These are phyloP conservation scores for Arctopsyche grandis DNA, from an alignment of 1,140 invertebrate genomes.

Conservation along the genomic window DNA sequence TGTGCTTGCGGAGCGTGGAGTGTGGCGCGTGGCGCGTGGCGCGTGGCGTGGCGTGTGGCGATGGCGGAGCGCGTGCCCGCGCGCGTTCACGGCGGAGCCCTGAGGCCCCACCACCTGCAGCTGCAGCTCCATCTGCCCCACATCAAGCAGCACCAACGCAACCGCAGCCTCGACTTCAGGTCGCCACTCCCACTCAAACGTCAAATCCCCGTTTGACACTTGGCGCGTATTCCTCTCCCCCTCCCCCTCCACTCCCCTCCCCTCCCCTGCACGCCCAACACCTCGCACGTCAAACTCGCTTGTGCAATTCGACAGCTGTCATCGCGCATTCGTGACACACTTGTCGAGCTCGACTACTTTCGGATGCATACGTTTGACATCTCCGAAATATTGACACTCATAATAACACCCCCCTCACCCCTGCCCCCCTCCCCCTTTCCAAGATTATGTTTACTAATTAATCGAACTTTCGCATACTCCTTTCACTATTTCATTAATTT, in stretches of 20 bases:
- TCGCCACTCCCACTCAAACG: neutral
- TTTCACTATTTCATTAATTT: too few species aligned
- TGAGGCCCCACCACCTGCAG: neutral
- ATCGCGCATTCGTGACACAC: too few species aligned
- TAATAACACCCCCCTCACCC: too few species aligned
- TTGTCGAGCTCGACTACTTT: too few species aligned
- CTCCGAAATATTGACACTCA: too few species aligned
- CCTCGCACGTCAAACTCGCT: too few species aligned
- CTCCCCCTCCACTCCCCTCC: neutral
- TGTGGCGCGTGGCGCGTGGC: neutral
- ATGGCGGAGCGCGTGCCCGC: conserved; percentile 10
- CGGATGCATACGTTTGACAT: too few species aligned
- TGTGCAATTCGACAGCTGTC: too few species aligned
- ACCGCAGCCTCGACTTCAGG: conserved; percentile 1
- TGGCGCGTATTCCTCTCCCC: neutral
- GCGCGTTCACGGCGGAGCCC: neutral
- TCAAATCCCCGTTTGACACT: neutral
- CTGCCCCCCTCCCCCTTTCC: too few species aligned
- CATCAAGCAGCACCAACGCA: neutral
- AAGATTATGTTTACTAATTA: too few species aligned
- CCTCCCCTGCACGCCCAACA: too few species aligned
- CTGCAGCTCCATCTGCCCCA: neutral
- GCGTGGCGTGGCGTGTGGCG: neutral
- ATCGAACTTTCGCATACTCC: too few species aligned
- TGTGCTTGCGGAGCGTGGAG: neutral